Evolutionary conservation across 1,140 invertebrate genomes (phyloP), one percentile per base, ranked within the genome.

Genomic region (Eciton burchellii): DNA sequence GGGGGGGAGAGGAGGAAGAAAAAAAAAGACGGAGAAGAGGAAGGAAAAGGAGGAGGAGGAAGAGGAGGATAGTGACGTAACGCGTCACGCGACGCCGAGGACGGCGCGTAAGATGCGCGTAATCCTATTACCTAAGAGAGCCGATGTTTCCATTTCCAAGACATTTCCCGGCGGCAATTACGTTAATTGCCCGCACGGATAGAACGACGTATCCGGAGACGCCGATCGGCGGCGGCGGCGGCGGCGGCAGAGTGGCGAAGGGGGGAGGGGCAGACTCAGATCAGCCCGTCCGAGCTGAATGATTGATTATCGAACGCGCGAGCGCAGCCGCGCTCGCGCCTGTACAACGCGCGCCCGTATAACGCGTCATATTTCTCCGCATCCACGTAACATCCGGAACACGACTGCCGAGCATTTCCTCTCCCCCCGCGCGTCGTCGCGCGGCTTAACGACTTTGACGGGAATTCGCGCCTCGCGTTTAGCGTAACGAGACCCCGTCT

Each of bases 251-350:
- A n/a, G n/a, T n/a, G n/a, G n/a, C n/a, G n/a, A n/a, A n/a, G n/a
- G n/a, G n/a, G n/a, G n/a, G n/a, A n/a, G 52, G 59, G 45, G 73
- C n/a, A 76, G 12, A 14, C 14, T 24, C 73, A 29, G 47, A 76
- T 76, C 59, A 76, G 43, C 63, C 59, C 26, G 26, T 56, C 62
- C 73, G 59, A 76, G 43, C 73, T 6, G 59, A 76, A 76, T 76
- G 73, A 76, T 76, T 76, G 73, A 76, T 76, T 59, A 76, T 76
- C 73, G 73, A 76, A 76, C 60, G 73, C 60, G 56, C 70, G 21
- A 35, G 41, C 54, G 57, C 26, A 59, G 26, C 57, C 72, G 56
- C 21, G 60, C n/a, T n/a, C 6, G 41, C 29, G 24, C 43, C 6
- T 62, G 43, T 74, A 35, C 49, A 35, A 12, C 41, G 60, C 6